Base-by-base conservation (phyloP, 2,113 vertebrate genomes). In the Thamnophis sirtalis region DNA sequence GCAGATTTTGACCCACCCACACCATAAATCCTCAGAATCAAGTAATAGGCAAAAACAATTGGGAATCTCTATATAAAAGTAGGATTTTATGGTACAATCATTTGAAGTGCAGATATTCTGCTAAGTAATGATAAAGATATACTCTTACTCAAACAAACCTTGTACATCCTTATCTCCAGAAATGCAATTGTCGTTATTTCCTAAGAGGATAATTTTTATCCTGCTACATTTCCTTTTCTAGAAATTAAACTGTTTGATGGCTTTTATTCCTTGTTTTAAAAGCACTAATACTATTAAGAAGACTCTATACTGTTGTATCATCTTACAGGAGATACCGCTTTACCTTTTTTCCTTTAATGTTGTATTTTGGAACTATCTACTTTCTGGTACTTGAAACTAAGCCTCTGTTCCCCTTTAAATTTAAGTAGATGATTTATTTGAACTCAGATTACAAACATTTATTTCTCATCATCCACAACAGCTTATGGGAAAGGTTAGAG, bases 141-240 rank as follows among this genome's bases (percentile, higher is more conserved):
- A 80, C 2, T 43, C 55, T 38, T 86, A 93, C 92, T 94, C 88
- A 94, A 96, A 96, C 93, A 91, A 90, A 1, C 33, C 17, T 80
- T 38, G n/a, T 33, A 33, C 17, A 38, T 80, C 33, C 68, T 38
- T n/a, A 80, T 80, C 6, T 80, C 33, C 68, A 38, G 38, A 80
- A 80, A 2, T 38, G 38, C 17, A 80, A 38, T 17, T 80, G 68
- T 15, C 68, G 21, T 80, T 80, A 80, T 21, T 17, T 80, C 6
- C 68, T 33, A 80, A 80, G 17, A 38, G 33, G 68, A 80, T 38
- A 80, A 8, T 80, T 38, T 80, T 80, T 80, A 38, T 80, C 68
- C 8, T 53, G 92, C 85, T 93, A 91, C 88, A 95, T 93, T 95
- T 93, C 0, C 7, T 50, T 93, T 91, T 15, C 91, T 60, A 21